phyloP scores from a whole-genome alignment of 2,888 invertebrate species.

The Teleiodes luculella region DNA sequence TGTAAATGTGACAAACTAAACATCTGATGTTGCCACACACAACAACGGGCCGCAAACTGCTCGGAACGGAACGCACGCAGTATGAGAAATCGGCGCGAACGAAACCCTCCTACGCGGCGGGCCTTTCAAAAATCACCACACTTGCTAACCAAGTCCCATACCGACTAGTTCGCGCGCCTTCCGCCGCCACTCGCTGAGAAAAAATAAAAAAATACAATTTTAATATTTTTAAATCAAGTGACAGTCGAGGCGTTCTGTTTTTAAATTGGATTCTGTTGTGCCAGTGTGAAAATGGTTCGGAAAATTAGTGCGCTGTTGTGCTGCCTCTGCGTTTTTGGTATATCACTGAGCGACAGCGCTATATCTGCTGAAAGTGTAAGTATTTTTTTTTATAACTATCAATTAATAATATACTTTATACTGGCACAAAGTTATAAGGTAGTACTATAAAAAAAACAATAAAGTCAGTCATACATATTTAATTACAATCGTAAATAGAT shows the following conservation, averaged over 20 bases:
- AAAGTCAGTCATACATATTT: too few relatives aligned
- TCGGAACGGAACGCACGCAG: slow-evolving; percentile 56
- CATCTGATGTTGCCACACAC: neutral
- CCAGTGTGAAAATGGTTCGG: slow-evolving; percentile 57
- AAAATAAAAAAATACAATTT: slow-evolving; percentile 21
- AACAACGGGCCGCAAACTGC: slow-evolving; percentile 23
- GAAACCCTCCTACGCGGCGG: slow-evolving; percentile 78
- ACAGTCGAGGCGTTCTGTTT: slow-evolving; percentile 16
- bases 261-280: slow-evolving; percentile 17
- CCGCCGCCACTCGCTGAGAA: slow-evolving; percentile 52
- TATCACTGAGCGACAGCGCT: slow-evolving; percentile 65
- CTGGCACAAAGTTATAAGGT: too few relatives aligned
- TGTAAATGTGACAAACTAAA: slow-evolving; percentile 1
- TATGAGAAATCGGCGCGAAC: slow-evolving; percentile 62
- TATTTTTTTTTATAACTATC: too few relatives aligned
- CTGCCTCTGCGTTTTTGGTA: slow-evolving; percentile 65
- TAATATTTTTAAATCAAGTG: neutral
- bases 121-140: slow-evolving; percentile 74
- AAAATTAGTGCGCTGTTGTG: slow-evolving; percentile 66
- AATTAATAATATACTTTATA: too few relatives aligned
- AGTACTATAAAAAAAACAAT: too few relatives aligned
- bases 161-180: slow-evolving; percentile 61
- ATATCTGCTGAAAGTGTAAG: slow-evolving; percentile 68
- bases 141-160: slow-evolving; percentile 55
- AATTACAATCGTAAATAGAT: too few relatives aligned